These are phyloP conservation scores for Erythrocercus mccallii DNA, from an alignment of 2,113 vertebrate genomes.

Conservation along the genomic window DNA sequence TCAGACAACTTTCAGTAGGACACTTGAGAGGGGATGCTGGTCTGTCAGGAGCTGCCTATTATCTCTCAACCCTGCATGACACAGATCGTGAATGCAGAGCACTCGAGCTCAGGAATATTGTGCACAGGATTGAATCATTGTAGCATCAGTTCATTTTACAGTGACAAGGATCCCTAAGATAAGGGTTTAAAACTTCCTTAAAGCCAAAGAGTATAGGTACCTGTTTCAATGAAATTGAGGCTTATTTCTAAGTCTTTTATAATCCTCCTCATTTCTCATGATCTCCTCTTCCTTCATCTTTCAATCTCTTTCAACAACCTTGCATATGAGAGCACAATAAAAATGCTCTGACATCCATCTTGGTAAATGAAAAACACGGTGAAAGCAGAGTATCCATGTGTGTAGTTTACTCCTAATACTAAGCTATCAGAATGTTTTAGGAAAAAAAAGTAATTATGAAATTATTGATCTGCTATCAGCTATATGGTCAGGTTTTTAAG, in stretches of 20 bases:
- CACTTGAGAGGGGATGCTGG: background rate
- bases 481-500: background rate
- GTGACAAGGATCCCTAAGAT: constrained; percentile 51
- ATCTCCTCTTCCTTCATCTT: constrained; percentile 53
- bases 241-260: constrained; percentile 65
- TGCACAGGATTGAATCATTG: constrained; percentile 1
- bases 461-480: background rate
- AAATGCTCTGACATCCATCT: background rate
- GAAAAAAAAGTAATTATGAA: background rate
- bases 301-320: constrained; percentile 46
- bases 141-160: constrained; percentile 47
- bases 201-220: constrained; percentile 41
- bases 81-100: background rate
- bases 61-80: background rate
- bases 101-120: background rate
- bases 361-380: background rate
- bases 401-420: background rate
- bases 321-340: constrained; percentile 31
- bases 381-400: background rate
- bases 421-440: background rate
- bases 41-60: constrained; percentile 23
- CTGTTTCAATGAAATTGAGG: constrained; percentile 51
- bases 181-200: constrained; percentile 62
- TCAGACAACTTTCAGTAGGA: constrained; percentile 38
- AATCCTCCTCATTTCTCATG: constrained; percentile 63